Evolutionary conservation across 2,797 vertebrate genomes (phyloP).

Genomic region (Anas acuta): DNA sequence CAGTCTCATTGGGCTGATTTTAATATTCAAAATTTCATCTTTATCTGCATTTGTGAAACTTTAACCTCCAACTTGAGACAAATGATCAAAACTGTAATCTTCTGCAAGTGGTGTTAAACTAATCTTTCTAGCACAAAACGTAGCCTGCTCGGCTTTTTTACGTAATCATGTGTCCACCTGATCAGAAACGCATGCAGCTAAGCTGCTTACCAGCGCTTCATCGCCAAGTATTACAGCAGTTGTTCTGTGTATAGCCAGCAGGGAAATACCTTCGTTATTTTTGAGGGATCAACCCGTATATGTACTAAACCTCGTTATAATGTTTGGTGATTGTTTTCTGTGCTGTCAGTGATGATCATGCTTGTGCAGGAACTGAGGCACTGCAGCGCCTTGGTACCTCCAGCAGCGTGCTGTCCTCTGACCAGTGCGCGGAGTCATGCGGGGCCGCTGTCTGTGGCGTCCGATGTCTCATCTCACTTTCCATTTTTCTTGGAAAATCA

Average conservation of each 20-base stretch:
- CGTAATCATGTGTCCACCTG: background rate
- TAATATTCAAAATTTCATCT: background rate
- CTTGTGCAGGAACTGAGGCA: background rate
- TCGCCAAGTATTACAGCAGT: background rate
- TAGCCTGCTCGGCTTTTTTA: background rate
- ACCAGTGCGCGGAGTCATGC: background rate
- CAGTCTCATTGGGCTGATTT: background rate
- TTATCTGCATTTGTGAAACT: background rate
- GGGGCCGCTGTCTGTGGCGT: fast-evolving
- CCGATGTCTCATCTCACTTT: background rate
- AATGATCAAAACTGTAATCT: background rate
- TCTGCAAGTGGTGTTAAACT: background rate
- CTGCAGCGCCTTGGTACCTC: background rate
- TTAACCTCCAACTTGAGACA: background rate
- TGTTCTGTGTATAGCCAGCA: background rate
- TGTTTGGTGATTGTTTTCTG: fast-evolving
- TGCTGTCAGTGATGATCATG: background rate
- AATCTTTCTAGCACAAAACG: background rate
- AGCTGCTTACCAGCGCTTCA: constrained; percentile 32
- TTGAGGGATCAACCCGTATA: background rate
- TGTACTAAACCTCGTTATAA: background rate
- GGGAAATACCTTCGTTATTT: background rate
- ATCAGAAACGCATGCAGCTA: background rate
- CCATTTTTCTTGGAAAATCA: background rate
- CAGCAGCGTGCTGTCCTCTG: background rate